Base-by-base conservation (phyloP, 2,888 invertebrate species). In the Diplolepis rosae region DNA sequence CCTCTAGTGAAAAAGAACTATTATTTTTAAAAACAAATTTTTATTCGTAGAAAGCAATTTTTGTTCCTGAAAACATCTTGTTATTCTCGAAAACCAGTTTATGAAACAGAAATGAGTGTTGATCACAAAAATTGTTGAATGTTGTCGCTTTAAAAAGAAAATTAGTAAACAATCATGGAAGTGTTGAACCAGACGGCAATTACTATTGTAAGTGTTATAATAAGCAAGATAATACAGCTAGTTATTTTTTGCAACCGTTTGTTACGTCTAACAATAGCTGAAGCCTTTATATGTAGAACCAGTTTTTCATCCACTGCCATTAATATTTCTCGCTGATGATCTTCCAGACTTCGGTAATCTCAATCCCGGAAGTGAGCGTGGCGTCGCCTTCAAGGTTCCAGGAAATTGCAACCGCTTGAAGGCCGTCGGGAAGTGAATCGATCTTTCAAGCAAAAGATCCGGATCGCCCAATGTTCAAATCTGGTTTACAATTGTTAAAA, bases 391-490 rank as follows among this genome's bases (percentile, higher is more conserved):
- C 39, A 61, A 61, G 56, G 56, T 61, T 61, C 18, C 56, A 61
- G 56, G 56, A 61, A 61, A 61, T 39, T 7, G 35, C 39, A 35
- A 61, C 32, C 22, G 52, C 28, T 52, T 42, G 69, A 69, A 69
- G 69, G 69, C 30, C 69, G 27, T 65, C 69, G 61, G 61, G 69
- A 69, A 69, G 56, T 35, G 35, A 61, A 61, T 61, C 35, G 56
- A 61, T 61, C 56, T 61, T n/a, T 61, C 35, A n/a, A 24, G 56
- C 24, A 35, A 61, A 61, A 61, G 56, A 61, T 61, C 56, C 56
- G 56, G 56, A 61, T 61, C 56, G 32, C 35, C 32, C 22, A 13
- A 56, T 35, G 50, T 13, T n/a, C 27, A 13, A 24, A 50, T 13
- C 27, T 9, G 50, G 50, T 50, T 22, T 13, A 50, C 18, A 15